Evolutionary conservation across 1,140 invertebrate genomes (phyloP), one percentile per base, ranked within the genome.

Genomic region (Tyrophagus putrescentiae): DNA sequence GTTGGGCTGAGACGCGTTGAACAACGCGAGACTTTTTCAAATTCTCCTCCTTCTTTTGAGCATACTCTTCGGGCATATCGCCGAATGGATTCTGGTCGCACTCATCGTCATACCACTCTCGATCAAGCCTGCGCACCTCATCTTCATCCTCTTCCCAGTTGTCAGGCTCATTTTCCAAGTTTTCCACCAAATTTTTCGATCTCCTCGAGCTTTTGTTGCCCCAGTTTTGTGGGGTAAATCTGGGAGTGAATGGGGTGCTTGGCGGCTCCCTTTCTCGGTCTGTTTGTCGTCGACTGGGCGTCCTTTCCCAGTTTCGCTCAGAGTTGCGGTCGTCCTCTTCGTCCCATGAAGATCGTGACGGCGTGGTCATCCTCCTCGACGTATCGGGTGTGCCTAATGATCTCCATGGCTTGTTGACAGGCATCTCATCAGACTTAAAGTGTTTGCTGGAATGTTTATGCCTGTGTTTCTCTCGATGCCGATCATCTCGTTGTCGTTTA

Each of bases 51-150:
- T 93, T 93, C 65, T 87, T 87, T 34, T 82, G 79, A 0, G 87
- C 84, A 68, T 96, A 96, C 36, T 94, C 89, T 25, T 87, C 81
- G 62, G 87, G 89, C 4, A 93, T 82, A 57, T 84, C 82, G 5
- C 82, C 78, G 73, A 98, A 98, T 0, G 92, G 90, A 73, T 91
- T 92, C 42, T 87, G 82, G 66, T 90, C 85, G 62, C 93, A 88
- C 67, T 96, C 90, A 69, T 91, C 87, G 67, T 85, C 91, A 70
- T 98, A 98, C 94, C 95, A 98, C 68, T 95, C 91, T 53, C 94
- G 74, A 68, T 98, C 95, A 3, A 98, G 68, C 52, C 90, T 78
- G 65, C 84, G 83, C 72, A 97, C 87, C 66, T 97, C 92, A 33
- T 84, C 73, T 34, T 83, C 79, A 31, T 80, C 77, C 34, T 91